Evolutionary conservation across 2,888 invertebrate species (phyloP), one percentile per base, ranked within the genome.

Genomic region (Leptopterna dolabrata): DNA sequence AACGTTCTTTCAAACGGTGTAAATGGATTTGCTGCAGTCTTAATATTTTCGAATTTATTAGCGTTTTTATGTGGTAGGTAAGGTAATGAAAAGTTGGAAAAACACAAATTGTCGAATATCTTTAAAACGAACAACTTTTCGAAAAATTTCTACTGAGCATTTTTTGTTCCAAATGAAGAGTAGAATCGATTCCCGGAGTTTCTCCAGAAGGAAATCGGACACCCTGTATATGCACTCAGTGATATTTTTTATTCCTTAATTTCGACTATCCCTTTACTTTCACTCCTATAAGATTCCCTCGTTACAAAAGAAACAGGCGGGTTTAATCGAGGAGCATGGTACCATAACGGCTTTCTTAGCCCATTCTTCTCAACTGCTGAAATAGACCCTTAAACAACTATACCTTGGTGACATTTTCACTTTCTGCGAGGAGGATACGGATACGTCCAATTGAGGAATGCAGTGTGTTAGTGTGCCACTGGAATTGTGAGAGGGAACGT

Each of bases 261-360:
- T 63, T 11, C 9, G 24, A 63, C 63, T 11, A 63, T 24, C 63
- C 63, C 7, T 63, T 27, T 27, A 63, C 63, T 63, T 63, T 63
- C 63, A 19, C 63, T 63, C 11, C 63, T 4, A n/a, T n/a, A 7
- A 24, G 63, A 63, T 63, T 63, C 63, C 3, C 63, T 24, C 19
- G 63, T 24, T 24, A 24, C 63, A 63, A 63, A 63, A 63, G 63
- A 63, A 63, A 63, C 63, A 63, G 27, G 13, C 13, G 63, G 55
- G 24, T 51, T 51, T 19, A 51, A 51, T 51, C 51, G 51, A n/a
- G 51, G 24, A 19, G 63, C 63, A 63, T 63, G 24, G 63, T 13
- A 63, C 63, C 63, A 63, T 63, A 63, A 63, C 63, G 63, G 63
- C 63, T 63, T 63, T 63, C 63, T 63, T 63, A 63, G 63, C 19